These are phyloP conservation scores for Cerceris ruficornis DNA, from an alignment of 2,888 invertebrate species.

Conservation along the genomic window DNA sequence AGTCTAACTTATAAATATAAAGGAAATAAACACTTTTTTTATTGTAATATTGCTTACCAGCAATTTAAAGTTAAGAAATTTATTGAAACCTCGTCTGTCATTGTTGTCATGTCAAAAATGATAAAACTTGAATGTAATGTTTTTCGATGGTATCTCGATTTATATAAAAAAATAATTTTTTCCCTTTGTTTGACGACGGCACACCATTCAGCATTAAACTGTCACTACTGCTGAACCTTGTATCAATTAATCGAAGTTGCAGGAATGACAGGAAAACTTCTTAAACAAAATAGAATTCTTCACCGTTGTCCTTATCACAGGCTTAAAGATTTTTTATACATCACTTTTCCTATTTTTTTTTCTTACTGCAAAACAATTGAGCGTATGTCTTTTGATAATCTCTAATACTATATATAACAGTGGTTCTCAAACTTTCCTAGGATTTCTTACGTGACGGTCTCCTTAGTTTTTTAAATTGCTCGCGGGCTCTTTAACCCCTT, in stretches of 20 bases:
- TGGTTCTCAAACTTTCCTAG: no score
- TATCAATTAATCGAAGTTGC: constrained; percentile 1
- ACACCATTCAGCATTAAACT: neutral
- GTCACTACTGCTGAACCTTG: neutral
- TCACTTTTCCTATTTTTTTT: no score
- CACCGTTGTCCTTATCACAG: neutral
- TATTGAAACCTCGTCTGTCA: constrained; percentile 61
- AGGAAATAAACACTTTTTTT: neutral
- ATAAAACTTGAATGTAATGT: no score
- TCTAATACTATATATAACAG: no score
- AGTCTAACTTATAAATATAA: constrained; percentile 10
- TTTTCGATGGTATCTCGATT: no score
- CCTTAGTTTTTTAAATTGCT: no score
- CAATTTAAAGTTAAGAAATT: constrained; percentile 75
- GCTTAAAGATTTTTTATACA: neutral
- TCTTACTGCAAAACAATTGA: no score
- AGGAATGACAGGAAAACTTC: neutral
- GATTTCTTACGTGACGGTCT: no score
- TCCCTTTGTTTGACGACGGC: neutral
- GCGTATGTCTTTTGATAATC: no score
- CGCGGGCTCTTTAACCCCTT: no score
- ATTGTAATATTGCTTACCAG: constrained; percentile 68
- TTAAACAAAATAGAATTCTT: constrained; percentile 1
- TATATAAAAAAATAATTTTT: neutral
- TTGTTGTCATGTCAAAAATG: constrained; percentile 8